A percentile compares a stretch with the other conserved stretches of the same genome.
phyloP scores from a whole-genome alignment of 2,113 vertebrate genomes.

The Oxyura jamaicensis region DNA sequence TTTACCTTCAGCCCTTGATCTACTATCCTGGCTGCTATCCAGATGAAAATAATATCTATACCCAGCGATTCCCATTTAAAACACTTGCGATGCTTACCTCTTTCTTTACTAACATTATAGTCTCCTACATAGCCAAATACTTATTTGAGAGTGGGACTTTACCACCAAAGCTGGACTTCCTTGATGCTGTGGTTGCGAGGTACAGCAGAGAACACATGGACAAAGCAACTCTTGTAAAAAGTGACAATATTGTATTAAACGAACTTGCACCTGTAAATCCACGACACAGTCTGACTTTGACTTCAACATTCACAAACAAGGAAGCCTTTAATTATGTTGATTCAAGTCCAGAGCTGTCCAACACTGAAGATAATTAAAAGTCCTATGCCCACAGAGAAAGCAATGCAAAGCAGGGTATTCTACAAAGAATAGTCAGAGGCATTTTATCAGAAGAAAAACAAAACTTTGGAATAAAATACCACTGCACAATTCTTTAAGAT shows the following conservation, averaged over 20 bases:
- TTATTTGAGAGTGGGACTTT: conserved; percentile 93
- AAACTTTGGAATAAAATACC: background rate
- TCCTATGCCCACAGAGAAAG: conserved; percentile 2
- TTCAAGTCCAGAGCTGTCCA: conserved; percentile 87
- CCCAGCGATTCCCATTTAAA: conserved; percentile 95
- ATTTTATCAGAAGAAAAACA: conserved; percentile 43
- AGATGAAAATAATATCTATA: conserved; percentile 81
- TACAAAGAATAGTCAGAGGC: conserved; percentile 11
- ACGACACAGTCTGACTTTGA: conserved; percentile 81
- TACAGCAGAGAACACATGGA: conserved; percentile 98
- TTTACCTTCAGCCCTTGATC: conserved; percentile 92
- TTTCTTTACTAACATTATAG: conserved; percentile 86
- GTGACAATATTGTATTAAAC: conserved; percentile 91
- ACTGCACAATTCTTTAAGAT: conserved; percentile 34
- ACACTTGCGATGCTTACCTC: conserved; percentile 91
- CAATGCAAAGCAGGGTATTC: background rate
- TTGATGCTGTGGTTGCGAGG: conserved; percentile 93
- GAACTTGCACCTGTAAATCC: conserved; percentile 91
- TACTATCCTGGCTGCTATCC: conserved; percentile 89
- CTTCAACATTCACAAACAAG: conserved; percentile 89
- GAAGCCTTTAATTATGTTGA: conserved; percentile 85
- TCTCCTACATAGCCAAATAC: conserved; percentile 92
- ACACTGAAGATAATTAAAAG: conserved; percentile 77
- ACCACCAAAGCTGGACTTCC: conserved; percentile 91
- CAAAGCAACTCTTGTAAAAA: conserved; percentile 91